A percentile compares a stretch with the other conserved stretches of the same genome.
These are phyloP conservation scores for Sorex araneus DNA, from an alignment of 2,113 vertebrate species.

Conservation along the genomic window DNA sequence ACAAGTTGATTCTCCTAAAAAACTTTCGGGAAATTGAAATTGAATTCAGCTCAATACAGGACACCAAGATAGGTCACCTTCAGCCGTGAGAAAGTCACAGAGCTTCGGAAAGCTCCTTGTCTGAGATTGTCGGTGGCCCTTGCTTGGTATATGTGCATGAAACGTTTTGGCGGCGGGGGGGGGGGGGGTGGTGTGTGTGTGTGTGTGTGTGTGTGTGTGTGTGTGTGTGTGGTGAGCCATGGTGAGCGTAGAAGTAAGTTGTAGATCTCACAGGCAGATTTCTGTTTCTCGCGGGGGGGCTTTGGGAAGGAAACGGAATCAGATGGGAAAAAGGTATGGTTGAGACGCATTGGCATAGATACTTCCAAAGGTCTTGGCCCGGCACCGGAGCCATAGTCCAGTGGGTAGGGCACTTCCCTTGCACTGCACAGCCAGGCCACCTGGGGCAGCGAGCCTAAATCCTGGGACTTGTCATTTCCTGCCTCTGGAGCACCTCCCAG, in stretches of 20 bases:
- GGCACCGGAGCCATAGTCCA: no score
- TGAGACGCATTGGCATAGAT: no score
- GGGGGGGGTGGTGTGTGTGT: no score
- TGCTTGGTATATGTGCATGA: neutral
- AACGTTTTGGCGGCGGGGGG: no score
- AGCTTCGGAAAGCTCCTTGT: neutral
- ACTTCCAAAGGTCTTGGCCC: no score
- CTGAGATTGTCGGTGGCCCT: neutral
- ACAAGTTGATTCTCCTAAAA: neutral
- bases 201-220: no score
- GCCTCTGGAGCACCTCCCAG: neutral
- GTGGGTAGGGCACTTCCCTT: no score
- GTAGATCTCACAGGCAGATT: neutral
- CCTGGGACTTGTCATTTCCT: neutral
- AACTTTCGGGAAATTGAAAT: neutral
- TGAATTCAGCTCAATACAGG: neutral
- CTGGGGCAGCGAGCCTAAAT: no score
- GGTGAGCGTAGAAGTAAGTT: neutral
- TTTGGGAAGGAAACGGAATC: no score
- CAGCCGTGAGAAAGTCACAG: neutral
- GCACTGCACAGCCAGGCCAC: no score
- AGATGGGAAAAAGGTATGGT: no score
- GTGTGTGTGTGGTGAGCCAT: neutral
- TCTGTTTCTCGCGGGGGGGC: no score
- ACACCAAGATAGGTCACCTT: neutral